Evolutionary conservation across 1,140 invertebrate genomes (phyloP).

Genomic region (Patella vulgata): DNA sequence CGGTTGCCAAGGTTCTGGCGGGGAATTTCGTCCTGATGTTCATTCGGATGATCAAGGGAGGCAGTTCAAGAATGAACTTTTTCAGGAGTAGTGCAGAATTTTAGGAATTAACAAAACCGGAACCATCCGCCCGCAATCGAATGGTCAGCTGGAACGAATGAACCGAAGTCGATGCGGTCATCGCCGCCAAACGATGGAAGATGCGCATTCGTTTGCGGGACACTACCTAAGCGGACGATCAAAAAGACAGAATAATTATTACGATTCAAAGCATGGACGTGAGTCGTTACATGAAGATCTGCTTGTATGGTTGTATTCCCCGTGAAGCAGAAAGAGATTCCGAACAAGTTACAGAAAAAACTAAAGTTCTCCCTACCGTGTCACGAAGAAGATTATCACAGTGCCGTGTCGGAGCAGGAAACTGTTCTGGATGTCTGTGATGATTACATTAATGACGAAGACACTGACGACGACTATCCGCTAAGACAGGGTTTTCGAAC

Average conservation of each 20-base stretch:
- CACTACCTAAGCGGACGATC: conserved; percentile 2
- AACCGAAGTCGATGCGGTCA: conserved; percentile 30
- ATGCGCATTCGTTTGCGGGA: conserved; percentile 4
- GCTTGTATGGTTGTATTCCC: no score
- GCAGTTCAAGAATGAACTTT: conserved; percentile 39
- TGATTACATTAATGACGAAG: no score
- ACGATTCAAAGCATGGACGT: conserved; percentile 11
- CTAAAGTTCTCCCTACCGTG: no score
- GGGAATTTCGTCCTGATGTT: conserved; percentile 42
- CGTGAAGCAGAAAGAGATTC: no score
- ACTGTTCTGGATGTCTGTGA: no score
- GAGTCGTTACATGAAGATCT: no score
- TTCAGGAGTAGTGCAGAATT: conserved; percentile 28
- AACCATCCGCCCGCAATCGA: conserved; percentile 39
- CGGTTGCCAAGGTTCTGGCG: no score
- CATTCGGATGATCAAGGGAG: conserved; percentile 62
- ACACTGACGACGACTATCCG: no score
- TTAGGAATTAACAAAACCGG: conserved; percentile 38
- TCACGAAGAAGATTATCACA: no score
- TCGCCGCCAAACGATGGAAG: conserved; percentile 9
- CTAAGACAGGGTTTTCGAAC: no score
- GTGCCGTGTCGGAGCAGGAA: no score
- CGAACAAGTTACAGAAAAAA: no score
- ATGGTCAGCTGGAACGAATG: conserved; percentile 41
- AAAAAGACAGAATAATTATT: conserved; percentile 23